phyloP scores from a whole-genome alignment of 2,113 vertebrate species.

The Galeopterus variegatus region DNA sequence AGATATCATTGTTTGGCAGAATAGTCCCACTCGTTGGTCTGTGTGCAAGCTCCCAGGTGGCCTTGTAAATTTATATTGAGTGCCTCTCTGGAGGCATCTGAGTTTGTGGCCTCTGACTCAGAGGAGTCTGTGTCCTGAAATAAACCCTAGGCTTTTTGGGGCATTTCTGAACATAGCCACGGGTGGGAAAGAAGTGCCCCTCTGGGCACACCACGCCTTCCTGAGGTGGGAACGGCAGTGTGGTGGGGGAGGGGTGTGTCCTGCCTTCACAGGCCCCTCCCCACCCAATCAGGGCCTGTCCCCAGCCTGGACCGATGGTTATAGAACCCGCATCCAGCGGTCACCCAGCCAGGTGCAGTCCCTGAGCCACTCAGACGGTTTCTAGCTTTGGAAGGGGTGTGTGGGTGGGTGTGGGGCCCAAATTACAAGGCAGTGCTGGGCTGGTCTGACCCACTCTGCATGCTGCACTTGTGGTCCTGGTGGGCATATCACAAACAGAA shows the following conservation, averaged over 20 bases:
- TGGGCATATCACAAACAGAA: accelerated
- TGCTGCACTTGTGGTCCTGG: background rate
- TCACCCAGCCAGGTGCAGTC: background rate
- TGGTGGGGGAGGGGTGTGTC: background rate
- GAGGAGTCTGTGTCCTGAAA: background rate
- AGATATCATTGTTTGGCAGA: background rate
- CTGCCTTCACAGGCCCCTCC: no score
- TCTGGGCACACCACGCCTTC: accelerated
- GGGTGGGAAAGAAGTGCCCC: background rate
- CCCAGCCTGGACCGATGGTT: background rate
- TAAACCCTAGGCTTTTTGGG: background rate
- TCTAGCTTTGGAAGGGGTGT: background rate
- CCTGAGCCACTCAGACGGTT: background rate
- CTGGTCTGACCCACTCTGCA: background rate
- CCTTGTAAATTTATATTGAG: background rate
- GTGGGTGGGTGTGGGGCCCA: accelerated
- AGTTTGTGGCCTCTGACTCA: constrained; percentile 60
- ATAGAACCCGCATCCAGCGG: accelerated
- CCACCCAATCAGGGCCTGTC: accelerated
- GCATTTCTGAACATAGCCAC: constrained; percentile 50
- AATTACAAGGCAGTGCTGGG: accelerated
- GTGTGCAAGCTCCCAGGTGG: background rate
- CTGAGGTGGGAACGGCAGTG: no score
- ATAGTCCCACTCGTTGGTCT: accelerated
- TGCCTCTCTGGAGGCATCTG: background rate